Conservation (phyloP, 2,888 invertebrate genomes). For the Archips xylosteana region DNA sequence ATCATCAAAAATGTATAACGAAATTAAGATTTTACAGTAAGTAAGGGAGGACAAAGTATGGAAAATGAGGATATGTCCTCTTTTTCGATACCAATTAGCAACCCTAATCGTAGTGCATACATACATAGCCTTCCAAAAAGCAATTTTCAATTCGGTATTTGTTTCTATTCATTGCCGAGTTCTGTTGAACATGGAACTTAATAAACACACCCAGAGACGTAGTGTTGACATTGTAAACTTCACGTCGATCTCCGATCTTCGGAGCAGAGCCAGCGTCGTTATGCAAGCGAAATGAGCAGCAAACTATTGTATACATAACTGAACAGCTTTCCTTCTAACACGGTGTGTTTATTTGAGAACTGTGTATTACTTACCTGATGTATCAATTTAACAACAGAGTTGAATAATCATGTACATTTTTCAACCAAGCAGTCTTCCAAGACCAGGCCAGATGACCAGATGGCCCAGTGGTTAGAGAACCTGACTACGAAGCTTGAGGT, state of each 20-base stretch:
- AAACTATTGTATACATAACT: conserved; percentile 17
- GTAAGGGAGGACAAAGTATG: no score
- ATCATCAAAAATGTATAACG: no score
- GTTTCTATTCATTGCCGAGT: conserved; percentile 1
- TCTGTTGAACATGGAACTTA: neutral
- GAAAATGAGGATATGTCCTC: no score
- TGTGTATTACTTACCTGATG: neutral
- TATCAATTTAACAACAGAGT: no score
- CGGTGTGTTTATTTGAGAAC: neutral
- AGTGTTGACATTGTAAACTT: conserved; percentile 25
- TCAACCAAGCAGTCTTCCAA: neutral
- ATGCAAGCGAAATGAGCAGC: conserved; percentile 25
- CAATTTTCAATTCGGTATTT: neutral
- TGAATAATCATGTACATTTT: no score
- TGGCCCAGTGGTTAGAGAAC: no score
- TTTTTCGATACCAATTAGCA: no score
- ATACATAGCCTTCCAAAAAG: neutral
- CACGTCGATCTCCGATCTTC: conserved; percentile 5
- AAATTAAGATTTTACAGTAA: no score
- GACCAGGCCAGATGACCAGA: no score
- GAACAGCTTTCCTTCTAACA: conserved; percentile 9
- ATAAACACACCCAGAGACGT: neutral
- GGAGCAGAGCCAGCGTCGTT: conserved; percentile 17
- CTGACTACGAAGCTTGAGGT: no score
- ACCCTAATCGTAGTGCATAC: no score